phyloP scores from a whole-genome alignment of 1,140 invertebrate species.

The Drosophila gunungcola region DNA sequence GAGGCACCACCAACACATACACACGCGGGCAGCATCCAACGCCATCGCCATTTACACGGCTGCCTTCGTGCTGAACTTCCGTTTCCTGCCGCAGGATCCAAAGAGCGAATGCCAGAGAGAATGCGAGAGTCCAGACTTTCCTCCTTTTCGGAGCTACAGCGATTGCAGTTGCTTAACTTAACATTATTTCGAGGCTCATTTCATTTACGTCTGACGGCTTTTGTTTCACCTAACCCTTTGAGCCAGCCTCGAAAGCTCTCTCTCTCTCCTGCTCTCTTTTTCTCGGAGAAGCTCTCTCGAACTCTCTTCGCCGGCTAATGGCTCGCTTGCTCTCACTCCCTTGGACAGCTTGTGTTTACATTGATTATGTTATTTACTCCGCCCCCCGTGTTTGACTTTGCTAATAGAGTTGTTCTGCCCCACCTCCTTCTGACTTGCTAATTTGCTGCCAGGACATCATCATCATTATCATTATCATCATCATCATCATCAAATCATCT shows the following conservation, averaged over 20 bases:
- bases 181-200: slow-evolving; percentile 66
- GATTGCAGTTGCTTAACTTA: slow-evolving; percentile 66
- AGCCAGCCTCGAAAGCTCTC: slow-evolving; percentile 45
- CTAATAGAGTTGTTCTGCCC: slow-evolving; percentile 71
- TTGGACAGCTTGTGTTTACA: slow-evolving; percentile 63
- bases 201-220: slow-evolving; percentile 55
- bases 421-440: slow-evolving; percentile 29
- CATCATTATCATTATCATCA: slow-evolving; percentile 25
- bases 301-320: slow-evolving; percentile 29
- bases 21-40: slow-evolving; percentile 31
- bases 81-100: slow-evolving; percentile 64
- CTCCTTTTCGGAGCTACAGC: slow-evolving; percentile 8
- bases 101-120: slow-evolving; percentile 11
- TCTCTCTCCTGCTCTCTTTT: slow-evolving; percentile 15
- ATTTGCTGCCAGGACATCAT: slow-evolving; percentile 67
- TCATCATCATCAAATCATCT: slow-evolving; percentile 5
- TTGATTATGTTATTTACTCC: slow-evolving; percentile 77
- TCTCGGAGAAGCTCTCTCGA: slow-evolving; percentile 10
- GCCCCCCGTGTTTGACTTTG: slow-evolving; percentile 57
- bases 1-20: slow-evolving; percentile 54
- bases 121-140: slow-evolving; percentile 1
- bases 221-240: slow-evolving; percentile 59
- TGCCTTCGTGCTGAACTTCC: slow-evolving; percentile 60
- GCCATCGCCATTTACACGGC: slow-evolving; percentile 50
- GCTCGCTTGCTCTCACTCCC: slow-evolving; percentile 34